Evolutionary conservation across 2,888 invertebrate species (phyloP).

Genomic region (Artemia sinica): DNA sequence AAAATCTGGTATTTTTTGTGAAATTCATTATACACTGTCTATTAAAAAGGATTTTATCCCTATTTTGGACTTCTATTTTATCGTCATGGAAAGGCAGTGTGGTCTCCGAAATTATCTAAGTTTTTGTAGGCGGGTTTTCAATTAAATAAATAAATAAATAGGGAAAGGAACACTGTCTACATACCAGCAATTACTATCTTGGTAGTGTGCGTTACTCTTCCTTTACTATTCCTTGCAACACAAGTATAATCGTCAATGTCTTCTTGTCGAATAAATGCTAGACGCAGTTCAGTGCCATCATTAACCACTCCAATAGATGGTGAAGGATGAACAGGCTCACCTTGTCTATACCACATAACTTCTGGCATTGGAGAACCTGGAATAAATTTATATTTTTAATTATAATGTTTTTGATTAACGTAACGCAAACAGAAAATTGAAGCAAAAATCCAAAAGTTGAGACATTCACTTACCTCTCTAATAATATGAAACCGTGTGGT

Average conservation of each 20-base stretch:
- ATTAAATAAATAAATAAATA: not conserved
- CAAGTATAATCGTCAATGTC: slow-evolving; percentile 95
- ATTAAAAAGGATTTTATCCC: too few relatives aligned
- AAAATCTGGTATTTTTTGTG: too few relatives aligned
- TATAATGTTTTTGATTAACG: too few relatives aligned
- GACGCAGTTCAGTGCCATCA: slow-evolving; percentile 80
- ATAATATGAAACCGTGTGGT: too few relatives aligned
- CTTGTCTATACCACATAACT: slow-evolving; percentile 73
- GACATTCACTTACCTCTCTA: too few relatives aligned
- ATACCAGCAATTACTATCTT: slow-evolving; percentile 80
- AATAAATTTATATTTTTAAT: not conserved
- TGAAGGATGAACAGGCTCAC: slow-evolving; percentile 71
- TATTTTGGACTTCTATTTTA: too few relatives aligned
- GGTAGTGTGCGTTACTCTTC: slow-evolving; percentile 85
- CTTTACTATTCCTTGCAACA: slow-evolving; percentile 75
- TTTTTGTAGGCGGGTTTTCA: not conserved
- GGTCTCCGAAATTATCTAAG: too few relatives aligned
- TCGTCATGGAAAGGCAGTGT: too few relatives aligned
- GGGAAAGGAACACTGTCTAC: slow-evolving; percentile 20
- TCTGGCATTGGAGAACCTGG: slow-evolving; percentile 60
- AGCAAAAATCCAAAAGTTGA: too few relatives aligned
- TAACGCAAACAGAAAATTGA: too few relatives aligned
- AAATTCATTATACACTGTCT: too few relatives aligned
- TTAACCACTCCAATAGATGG: slow-evolving; percentile 75
- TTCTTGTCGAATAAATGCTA: slow-evolving; percentile 75